These are phyloP conservation scores for Microcebus ravelobensis DNA, from an alignment of 2,113 vertebrate species.

Conservation along the genomic window DNA sequence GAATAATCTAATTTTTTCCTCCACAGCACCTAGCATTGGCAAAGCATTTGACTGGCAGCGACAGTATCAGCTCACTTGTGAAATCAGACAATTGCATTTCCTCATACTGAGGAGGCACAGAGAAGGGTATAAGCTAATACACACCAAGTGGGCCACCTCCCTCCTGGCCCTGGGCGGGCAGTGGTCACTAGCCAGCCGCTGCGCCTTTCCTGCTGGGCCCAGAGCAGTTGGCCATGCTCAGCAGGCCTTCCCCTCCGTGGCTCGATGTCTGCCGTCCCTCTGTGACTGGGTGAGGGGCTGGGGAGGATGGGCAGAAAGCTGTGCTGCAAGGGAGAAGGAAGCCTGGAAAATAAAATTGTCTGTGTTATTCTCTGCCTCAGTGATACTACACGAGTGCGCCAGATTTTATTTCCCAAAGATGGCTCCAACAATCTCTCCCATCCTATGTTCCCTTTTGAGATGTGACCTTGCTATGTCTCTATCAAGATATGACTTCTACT, in stretches of 20 bases:
- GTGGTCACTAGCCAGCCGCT: rapidly evolving
- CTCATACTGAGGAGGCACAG: neutral
- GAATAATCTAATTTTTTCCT: neutral
- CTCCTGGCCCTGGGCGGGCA: neutral
- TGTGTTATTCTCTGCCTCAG: neutral
- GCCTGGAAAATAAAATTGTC: neutral
- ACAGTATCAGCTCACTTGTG: neutral
- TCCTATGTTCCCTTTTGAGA: neutral
- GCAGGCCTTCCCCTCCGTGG: neutral
- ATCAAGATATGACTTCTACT: neutral
- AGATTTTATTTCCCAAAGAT: neutral
- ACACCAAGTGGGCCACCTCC: neutral
- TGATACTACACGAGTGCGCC: neutral
- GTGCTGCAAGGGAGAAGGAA: neutral
- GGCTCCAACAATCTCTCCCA: neutral
- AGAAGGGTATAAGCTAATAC: neutral
- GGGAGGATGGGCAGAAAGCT: neutral
- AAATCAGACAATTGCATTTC: neutral
- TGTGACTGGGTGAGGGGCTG: neutral
- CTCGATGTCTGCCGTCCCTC: neutral
- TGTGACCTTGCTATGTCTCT: neutral
- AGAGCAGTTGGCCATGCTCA: neutral
- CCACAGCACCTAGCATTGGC: neutral
- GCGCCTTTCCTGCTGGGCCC: neutral
- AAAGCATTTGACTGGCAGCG: neutral